Percentiles rank a stretch among this genome's conserved stretches.
Evolutionary conservation across 1,140 invertebrate genomes (phyloP).

Genomic region (Amphibalanus amphitrite): DNA sequence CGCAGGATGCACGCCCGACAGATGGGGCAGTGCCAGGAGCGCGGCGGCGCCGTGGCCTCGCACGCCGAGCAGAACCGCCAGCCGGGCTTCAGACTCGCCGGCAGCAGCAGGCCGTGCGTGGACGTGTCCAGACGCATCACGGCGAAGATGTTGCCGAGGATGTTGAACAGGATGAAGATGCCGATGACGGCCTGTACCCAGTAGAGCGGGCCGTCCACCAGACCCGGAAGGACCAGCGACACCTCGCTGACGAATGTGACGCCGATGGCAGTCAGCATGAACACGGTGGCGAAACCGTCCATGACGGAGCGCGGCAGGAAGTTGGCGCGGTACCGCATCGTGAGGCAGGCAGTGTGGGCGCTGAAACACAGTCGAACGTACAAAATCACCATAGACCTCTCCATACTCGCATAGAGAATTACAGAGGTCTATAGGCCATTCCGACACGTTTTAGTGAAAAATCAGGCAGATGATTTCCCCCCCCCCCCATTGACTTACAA

Average conservation of each 20-base stretch:
- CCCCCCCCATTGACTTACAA: no score
- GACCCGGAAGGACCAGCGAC: conserved; percentile 41
- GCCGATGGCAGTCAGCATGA: not conserved
- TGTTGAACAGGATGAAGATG: conserved; percentile 50
- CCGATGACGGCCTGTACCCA: conserved; percentile 41
- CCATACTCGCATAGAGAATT: no score
- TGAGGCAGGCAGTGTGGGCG: no score
- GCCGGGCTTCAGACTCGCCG: conserved; percentile 23
- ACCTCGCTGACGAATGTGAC: conserved; percentile 25
- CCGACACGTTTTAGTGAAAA: no score
- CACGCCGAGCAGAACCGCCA: conserved; percentile 64
- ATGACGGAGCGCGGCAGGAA: not conserved
- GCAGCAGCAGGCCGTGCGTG: conserved; percentile 16
- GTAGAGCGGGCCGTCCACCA: conserved; percentile 31
- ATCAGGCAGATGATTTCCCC: no score
- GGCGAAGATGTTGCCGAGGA: conserved; percentile 52
- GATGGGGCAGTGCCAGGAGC: conserved; percentile 70
- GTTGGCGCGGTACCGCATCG: not conserved
- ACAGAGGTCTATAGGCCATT: no score
- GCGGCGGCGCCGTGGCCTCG: conserved; percentile 58
- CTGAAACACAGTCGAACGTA: no score
- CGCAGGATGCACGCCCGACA: conserved; percentile 71
- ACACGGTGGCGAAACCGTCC: not conserved
- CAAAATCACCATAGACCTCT: no score
- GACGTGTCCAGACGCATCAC: conserved; percentile 49